Evolutionary conservation across 2,113 vertebrate species (phyloP).

Genomic region (Plestiodon gilberti): DNA sequence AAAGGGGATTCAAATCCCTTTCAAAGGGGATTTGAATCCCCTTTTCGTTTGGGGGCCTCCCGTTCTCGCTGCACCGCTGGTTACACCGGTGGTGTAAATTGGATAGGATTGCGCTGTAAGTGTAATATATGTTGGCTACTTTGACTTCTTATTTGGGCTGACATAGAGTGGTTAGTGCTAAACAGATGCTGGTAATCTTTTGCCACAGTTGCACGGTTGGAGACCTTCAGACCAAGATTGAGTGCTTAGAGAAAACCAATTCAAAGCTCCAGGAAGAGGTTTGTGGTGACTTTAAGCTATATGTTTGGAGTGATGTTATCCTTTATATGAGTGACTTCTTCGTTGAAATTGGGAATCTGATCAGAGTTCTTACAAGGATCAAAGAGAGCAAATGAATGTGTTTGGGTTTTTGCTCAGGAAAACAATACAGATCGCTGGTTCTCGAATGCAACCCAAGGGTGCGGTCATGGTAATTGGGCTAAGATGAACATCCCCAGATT

Average conservation of each 20-base stretch:
- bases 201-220: slow-evolving; percentile 88
- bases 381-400: not conserved
- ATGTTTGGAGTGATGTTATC: too few species aligned
- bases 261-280: slow-evolving; percentile 98
- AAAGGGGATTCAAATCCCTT: too few species aligned
- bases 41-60: too few species aligned
- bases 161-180: not conserved
- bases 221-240: slow-evolving; percentile 97
- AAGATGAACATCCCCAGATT: not conserved
- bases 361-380: not conserved
- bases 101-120: too few species aligned
- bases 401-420: too few species aligned
- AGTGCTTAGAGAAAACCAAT: slow-evolving; percentile 95
- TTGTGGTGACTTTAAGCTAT: slow-evolving; percentile 49
- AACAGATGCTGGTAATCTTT: slow-evolving; percentile 7
- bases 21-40: too few species aligned
- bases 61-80: too few species aligned
- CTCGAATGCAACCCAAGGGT: not conserved
- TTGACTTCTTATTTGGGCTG: not conserved
- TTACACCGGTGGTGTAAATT: too few species aligned
- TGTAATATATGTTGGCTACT: not conserved
- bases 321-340: too few species aligned
- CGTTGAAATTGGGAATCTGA: not conserved
- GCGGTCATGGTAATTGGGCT: not conserved
- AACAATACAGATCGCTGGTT: not conserved